These are phyloP conservation scores for Drosophila sucinea DNA, from an alignment of 1,140 invertebrate species.

Conservation along the genomic window DNA sequence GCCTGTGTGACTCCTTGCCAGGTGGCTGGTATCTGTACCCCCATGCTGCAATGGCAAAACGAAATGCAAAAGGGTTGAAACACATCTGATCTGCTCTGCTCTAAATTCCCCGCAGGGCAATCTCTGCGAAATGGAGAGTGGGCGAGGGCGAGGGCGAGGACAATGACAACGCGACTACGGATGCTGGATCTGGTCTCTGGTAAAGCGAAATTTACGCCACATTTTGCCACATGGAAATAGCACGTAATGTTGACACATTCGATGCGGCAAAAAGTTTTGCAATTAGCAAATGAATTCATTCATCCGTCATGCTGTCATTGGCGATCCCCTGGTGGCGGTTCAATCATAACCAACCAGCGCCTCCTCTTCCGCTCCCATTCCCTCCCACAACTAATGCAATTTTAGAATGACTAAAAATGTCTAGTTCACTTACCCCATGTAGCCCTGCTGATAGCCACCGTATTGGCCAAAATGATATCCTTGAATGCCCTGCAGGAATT, in stretches of 20 bases:
- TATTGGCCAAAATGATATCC: slow-evolving; percentile 91
- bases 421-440: slow-evolving; percentile 88
- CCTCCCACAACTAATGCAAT: slow-evolving; percentile 50
- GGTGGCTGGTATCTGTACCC: slow-evolving; percentile 89
- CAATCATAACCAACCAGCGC: slow-evolving; percentile 49
- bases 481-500: slow-evolving; percentile 92
- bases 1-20: slow-evolving; percentile 87
- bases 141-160: not conserved
- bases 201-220: slow-evolving; percentile 57
- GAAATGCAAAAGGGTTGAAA: slow-evolving; percentile 11
- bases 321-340: slow-evolving; percentile 69
- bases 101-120: slow-evolving; percentile 44
- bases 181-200: not conserved
- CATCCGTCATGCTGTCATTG: slow-evolving; percentile 78
- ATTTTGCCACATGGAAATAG: slow-evolving; percentile 53
- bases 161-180: not conserved
- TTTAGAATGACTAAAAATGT: slow-evolving; percentile 29
- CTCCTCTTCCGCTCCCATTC: slow-evolving; percentile 13
- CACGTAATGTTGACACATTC: slow-evolving; percentile 60
- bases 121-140: slow-evolving; percentile 22
- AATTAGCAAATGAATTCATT: slow-evolving; percentile 83
- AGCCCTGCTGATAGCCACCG: slow-evolving; percentile 90
- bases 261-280: slow-evolving; percentile 70
- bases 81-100: slow-evolving; percentile 23
- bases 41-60: slow-evolving; percentile 85